phyloP scores from a whole-genome alignment of 2,888 invertebrate genomes.

The Muscina levida region DNA sequence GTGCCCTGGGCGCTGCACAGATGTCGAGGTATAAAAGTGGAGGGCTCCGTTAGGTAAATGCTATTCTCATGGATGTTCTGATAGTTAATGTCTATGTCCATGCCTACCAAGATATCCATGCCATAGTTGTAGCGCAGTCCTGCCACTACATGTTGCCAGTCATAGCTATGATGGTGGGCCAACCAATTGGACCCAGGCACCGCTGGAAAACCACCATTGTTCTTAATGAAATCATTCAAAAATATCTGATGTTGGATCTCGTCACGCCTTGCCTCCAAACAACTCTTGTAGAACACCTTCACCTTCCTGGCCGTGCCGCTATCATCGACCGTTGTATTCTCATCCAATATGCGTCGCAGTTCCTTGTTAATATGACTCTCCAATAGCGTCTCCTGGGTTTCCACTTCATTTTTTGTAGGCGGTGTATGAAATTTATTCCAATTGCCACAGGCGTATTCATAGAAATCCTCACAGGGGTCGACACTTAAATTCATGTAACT shows the following conservation, averaged over 20 bases:
- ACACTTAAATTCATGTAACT: slow-evolving; percentile 71
- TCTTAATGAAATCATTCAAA: slow-evolving; percentile 72
- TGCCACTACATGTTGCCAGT: slow-evolving; percentile 73
- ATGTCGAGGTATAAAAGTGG: slow-evolving; percentile 71
- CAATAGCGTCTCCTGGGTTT: slow-evolving; percentile 64
- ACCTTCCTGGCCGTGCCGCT: slow-evolving; percentile 70
- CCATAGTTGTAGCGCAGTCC: slow-evolving; percentile 71
- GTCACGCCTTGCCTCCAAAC: slow-evolving; percentile 69
- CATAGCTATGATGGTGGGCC: slow-evolving; percentile 71
- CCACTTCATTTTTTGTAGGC: slow-evolving; percentile 41
- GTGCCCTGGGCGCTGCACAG: slow-evolving; percentile 69
- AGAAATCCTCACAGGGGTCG: slow-evolving; percentile 76
- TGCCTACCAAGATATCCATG: slow-evolving; percentile 76
- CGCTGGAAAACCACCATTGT: slow-evolving; percentile 76
- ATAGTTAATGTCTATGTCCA: slow-evolving; percentile 73
- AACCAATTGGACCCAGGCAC: slow-evolving; percentile 75
- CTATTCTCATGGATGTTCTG: slow-evolving; percentile 73
- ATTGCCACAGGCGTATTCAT: slow-evolving; percentile 77
- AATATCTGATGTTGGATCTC: slow-evolving; percentile 70
- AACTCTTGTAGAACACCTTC: slow-evolving; percentile 77
- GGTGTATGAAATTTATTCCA: slow-evolving; percentile 68
- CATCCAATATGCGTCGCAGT: slow-evolving; percentile 70
- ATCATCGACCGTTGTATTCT: slow-evolving; percentile 70
- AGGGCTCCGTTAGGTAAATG: slow-evolving; percentile 74
- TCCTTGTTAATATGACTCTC: slow-evolving; percentile 69